These are phyloP conservation scores for Pentalonia nigronervosa DNA, from an alignment of 1,140 invertebrate genomes.

Conservation along the genomic window DNA sequence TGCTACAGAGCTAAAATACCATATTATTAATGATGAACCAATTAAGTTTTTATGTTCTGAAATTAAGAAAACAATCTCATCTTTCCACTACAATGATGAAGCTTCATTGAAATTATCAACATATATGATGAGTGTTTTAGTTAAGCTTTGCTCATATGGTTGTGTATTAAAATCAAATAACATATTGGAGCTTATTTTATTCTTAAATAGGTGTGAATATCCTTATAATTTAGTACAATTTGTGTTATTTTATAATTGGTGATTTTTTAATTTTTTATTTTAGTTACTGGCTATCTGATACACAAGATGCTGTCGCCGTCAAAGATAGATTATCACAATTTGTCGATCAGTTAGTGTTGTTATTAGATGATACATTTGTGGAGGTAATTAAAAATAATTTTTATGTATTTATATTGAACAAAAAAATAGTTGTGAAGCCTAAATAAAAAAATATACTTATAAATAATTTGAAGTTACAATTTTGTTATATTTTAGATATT, in stretches of 20 bases:
- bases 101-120: slow-evolving; percentile 1
- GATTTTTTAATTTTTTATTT: background rate
- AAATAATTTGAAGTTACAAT: background rate
- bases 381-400: background rate
- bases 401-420: background rate
- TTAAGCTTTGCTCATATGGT: slow-evolving; percentile 36
- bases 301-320: background rate
- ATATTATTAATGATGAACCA: slow-evolving; percentile 15
- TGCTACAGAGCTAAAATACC: background rate
- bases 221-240: background rate
- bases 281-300: slow-evolving; percentile 38
- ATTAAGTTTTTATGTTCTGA: slow-evolving; percentile 13
- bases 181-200: slow-evolving; percentile 6
- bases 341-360: slow-evolving; percentile 21
- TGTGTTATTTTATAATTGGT: background rate
- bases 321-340: slow-evolving; percentile 41
- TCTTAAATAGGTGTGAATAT: slow-evolving; percentile 40
- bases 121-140: slow-evolving; percentile 50
- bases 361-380: slow-evolving; percentile 11
- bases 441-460: background rate
- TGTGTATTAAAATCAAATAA: slow-evolving; percentile 9
- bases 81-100: background rate
- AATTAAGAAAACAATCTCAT: background rate
- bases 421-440: background rate
- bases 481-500: background rate